Base-by-base conservation (phyloP, 2,797 vertebrate genomes). In the Prionace glauca region DNA sequence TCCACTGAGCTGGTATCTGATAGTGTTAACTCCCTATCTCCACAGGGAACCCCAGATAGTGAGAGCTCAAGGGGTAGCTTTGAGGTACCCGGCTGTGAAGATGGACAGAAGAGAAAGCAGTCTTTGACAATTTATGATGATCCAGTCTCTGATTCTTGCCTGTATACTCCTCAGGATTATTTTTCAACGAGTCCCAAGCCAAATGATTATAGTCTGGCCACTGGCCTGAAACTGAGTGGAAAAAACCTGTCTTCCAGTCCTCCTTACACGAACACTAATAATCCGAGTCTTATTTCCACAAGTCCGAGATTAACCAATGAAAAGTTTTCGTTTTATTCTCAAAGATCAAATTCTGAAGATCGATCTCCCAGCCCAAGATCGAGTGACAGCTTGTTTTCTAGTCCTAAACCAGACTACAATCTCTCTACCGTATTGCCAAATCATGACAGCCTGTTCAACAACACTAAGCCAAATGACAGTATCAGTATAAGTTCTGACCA, bases 21-120 rank as follows among this genome's bases (percentile, higher is more conserved):
- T 93, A 96, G 96, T 56, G 16, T 97, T 45, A 97, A 96, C 1
- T 99, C 98, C 67, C 45, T 60, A 45, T 95, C 93, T 56, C 98
- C 98, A 26, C 98, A 98, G 96, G 98, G 98, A 95, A 99, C 98
- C 10, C 98, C 98, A 0, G 99, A 99, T 96, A 99, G 99, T 91
- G 98, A 99, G 96, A 99, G 98, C 96, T 99, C 99, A 96, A 98
- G 98, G 96, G 98, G 98, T 79, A 99, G 99, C 97, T 98, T 99
- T 11, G 99, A 99, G 97, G 97, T 98, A 62, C 96, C 99, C 32
- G 98, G 96, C 96, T 97, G 97, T 96, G 98, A 99, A 12, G 99
- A 99, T 94, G 96, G 95, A 95, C 96, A 96, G 29, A 97, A 97
- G 79, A 96, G 84, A 91, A 97, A 97, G 96, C 69, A 2, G 0